Evolutionary conservation across 2,113 vertebrate species (phyloP), one percentile per base, ranked within the genome.

Genomic region (Lepidothrix coronata): DNA sequence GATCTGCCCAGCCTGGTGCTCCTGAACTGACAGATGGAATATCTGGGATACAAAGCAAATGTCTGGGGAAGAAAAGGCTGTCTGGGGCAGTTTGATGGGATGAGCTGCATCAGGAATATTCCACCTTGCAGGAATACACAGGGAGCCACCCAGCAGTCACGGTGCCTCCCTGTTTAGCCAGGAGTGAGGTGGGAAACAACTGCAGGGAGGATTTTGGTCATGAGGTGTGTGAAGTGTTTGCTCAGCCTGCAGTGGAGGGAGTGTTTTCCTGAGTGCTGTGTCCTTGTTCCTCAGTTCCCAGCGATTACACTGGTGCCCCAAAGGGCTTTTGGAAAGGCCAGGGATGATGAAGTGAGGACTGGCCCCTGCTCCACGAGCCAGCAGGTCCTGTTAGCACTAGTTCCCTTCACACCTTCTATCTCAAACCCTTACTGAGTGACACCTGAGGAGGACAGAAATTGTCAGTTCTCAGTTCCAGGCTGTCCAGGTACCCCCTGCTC

Each of bases 221-320:
- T 0, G 6, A 3, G 48, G 44, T 14, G 7, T 8, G 46, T 89
- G 83, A 71, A 96, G 90, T 95, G 82, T 97, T 97, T 97, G 81
- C 28, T 97, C 13, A 96, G 91, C 59, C 52, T 79, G 65, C 51
- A 71, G 28, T 4, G 9, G 78, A 41, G 72, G 48, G 90, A 48
- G 31, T 37, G 9, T 62, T 85, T 91, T 66, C 63, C 74, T 75
- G 75, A 77, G 83, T 30, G 35, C 46, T 25, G 30, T 6, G 71
- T 85, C 92, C 91, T 95, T 73, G 80, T 88, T 51, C 76, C 68
- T 80, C 4, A 0, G 66, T 75, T 94, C 85, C 82, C 93, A 93
- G 65, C 2, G 41, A 25, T 77, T 49, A 37, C 18, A 24, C 7
- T 2, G 2, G 30, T 25, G 79, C 71, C 54, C 88, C 65, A 72